Percentiles rank a stretch among this genome's conserved stretches.
Conservation (phyloP, 2,888 invertebrate genomes). For the Lepidocyrtinus sp. region DNA sequence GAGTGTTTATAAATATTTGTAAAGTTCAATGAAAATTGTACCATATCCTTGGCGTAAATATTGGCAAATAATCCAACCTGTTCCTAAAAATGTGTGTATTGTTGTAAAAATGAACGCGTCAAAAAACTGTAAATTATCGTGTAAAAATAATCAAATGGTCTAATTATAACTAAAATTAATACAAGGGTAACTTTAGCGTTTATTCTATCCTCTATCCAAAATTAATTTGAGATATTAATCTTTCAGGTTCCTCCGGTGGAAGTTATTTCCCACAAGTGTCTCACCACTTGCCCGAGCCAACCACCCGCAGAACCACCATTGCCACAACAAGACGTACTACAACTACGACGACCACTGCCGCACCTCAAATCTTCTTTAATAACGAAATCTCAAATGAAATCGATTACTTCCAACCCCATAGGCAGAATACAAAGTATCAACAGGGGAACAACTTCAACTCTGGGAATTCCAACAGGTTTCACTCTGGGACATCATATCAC, state of each 20-base stretch:
- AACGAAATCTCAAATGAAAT: constrained; percentile 69
- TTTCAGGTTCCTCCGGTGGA: constrained; percentile 32
- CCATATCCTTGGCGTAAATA: no score
- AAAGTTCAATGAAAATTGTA: no score
- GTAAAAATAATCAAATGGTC: no score
- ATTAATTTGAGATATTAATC: no score
- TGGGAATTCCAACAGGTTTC: constrained; percentile 13
- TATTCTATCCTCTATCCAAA: no score
- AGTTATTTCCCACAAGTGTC: constrained; percentile 44
- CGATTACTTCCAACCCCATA: constrained; percentile 22
- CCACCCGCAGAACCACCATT: constrained; percentile 52
- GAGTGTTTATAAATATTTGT: no score
- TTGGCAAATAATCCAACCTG: no score
- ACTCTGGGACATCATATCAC: constrained; percentile 27
- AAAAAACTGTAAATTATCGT: no score
- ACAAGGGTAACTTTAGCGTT: no score
- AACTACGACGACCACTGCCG: constrained; percentile 49
- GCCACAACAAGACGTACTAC: constrained; percentile 48
- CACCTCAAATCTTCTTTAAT: constrained; percentile 61
- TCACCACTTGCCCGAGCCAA: constrained; percentile 47
- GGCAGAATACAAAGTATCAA: constrained; percentile 4
- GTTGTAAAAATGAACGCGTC: no score
- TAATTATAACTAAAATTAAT: no score
- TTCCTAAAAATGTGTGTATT: no score
- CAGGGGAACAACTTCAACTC: constrained; percentile 19